Evolutionary conservation across 1,140 invertebrate species (phyloP), one percentile per base, ranked within the genome.

Genomic region (Brachystomella parvula): DNA sequence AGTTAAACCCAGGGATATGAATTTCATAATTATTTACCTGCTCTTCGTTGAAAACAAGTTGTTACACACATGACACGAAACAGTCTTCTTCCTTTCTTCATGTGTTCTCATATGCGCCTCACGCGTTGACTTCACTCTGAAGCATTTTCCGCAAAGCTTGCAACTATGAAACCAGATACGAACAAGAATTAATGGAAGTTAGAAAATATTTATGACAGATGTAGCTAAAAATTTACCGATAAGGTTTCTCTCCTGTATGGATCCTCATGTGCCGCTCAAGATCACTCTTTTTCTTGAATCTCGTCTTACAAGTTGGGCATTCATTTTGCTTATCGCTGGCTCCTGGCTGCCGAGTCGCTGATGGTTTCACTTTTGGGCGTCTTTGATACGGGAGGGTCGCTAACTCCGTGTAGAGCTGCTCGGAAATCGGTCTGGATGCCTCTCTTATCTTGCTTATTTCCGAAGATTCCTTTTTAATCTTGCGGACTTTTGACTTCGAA

Each of bases 191-290:
- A n/a, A n/a, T n/a, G n/a, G n/a, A n/a, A n/a, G n/a, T n/a, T n/a
- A n/a, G n/a, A n/a, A n/a, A n/a, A n/a, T n/a, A n/a, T n/a, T n/a
- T n/a, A n/a, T n/a, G n/a, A n/a, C n/a, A n/a, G n/a, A n/a, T n/a
- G n/a, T n/a, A n/a, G n/a, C n/a, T n/a, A n/a, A n/a, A 62, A 47
- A 26, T 60, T 62, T 6, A 72, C 71, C 63, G 77, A 74, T 82
- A 89, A 0, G 87, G 86, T 66, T 84, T 82, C 73, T 87, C 84
- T 32, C 86, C 85, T 0, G 85, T 87, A 70, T 88, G 86, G 2
- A 83, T 84, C 56, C 83, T 74, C 60, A 80, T 66, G 66, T 84
- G 83, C 19, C 82, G 75, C 47, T 77, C 76, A 0, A 84, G 74
- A 74, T 84, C 83, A 21, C 79, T 81, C 0, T 79, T 77, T 69